Evolutionary conservation across 2,113 vertebrate species (phyloP).

Genomic region (Dryoscopus gambensis): DNA sequence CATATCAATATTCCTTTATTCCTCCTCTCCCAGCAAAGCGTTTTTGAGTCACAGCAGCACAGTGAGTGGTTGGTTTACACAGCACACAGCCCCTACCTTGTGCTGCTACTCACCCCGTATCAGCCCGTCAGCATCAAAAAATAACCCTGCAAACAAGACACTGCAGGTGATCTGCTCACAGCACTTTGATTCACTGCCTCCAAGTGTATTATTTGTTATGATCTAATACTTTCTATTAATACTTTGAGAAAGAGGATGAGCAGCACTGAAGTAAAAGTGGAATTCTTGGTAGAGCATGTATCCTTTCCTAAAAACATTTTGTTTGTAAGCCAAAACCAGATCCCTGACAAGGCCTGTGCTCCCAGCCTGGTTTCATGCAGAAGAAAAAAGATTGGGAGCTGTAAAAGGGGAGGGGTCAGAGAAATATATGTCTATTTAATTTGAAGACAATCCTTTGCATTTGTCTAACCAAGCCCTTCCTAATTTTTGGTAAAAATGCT

Average conservation of each 20-base stretch:
- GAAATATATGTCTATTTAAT: neutral
- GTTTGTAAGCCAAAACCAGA: neutral
- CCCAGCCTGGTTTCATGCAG: neutral
- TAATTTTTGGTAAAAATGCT: neutral
- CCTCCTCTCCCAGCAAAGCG: neutral
- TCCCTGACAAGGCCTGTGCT: neutral
- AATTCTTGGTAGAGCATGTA: neutral
- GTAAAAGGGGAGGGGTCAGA: neutral
- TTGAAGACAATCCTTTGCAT: neutral
- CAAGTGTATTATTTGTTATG: neutral
- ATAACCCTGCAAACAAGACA: slow-evolving; percentile 4
- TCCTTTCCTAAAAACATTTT: neutral
- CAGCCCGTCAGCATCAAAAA: neutral
- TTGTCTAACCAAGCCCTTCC: neutral
- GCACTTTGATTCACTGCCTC: neutral
- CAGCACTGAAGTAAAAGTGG: neutral
- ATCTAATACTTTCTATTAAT: slow-evolving; percentile 44
- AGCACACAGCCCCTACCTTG: neutral
- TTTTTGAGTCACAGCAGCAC: neutral
- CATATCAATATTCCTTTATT: neutral
- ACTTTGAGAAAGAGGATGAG: neutral
- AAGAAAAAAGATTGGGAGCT: neutral
- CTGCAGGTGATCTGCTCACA: neutral
- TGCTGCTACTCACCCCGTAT: neutral
- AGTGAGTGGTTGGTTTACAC: neutral